These are phyloP conservation scores for Limnephilus auricula DNA, from an alignment of 2,888 invertebrate species.

Conservation along the genomic window DNA sequence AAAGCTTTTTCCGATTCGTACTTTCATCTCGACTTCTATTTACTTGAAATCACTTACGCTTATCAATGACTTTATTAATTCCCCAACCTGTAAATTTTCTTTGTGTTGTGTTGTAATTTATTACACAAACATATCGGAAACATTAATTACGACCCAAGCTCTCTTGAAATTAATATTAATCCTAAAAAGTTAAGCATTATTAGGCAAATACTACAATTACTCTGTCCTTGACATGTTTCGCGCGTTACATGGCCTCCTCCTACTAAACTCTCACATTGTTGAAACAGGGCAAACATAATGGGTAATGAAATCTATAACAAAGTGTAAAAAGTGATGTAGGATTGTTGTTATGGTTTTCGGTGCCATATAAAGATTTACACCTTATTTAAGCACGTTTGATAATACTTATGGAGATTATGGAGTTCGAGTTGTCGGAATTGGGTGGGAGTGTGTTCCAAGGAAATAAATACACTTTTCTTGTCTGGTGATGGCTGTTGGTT, in stretches of 20 bases:
- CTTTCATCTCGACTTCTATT: too few species aligned
- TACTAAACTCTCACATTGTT: neutral
- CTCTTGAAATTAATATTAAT: too few species aligned
- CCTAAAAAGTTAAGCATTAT: neutral
- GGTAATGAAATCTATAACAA: neutral
- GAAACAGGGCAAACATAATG: neutral
- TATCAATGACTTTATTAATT: too few species aligned
- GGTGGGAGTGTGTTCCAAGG: neutral
- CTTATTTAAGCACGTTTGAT: neutral
- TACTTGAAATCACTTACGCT: too few species aligned
- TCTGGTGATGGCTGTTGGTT: neutral
- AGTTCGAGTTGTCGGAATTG: neutral
- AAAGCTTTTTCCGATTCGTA: too few species aligned
- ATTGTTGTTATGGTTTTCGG: neutral
- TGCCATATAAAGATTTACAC: neutral
- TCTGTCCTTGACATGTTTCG: neutral
- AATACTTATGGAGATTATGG: neutral
- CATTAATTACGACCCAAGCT: too few species aligned
- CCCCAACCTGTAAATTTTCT: too few species aligned
- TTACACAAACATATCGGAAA: too few species aligned
- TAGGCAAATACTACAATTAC: neutral
- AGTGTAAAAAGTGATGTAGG: neutral
- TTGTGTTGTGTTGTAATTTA: too few species aligned
- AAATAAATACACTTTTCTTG: conserved; percentile 13
- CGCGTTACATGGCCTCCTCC: neutral